Evolutionary conservation across 2,113 vertebrate species (phyloP).

Genomic region (Oncorhynchus kisutch): DNA sequence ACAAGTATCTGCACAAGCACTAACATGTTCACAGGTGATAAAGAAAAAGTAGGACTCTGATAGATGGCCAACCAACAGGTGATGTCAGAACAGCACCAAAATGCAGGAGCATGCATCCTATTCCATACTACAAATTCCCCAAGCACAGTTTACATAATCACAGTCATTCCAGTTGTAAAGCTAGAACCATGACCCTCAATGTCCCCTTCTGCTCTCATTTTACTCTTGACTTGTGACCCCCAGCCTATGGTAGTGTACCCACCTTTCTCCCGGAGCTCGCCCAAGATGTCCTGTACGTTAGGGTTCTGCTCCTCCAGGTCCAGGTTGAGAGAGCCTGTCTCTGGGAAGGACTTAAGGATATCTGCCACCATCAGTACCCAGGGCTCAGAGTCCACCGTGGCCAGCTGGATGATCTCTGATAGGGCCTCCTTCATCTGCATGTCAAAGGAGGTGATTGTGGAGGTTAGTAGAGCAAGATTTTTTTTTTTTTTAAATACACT

Average conservation of each 20-base stretch:
- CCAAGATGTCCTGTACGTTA: slow-evolving; percentile 95
- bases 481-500: too few relatives aligned
- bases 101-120: too few relatives aligned
- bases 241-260: not conserved
- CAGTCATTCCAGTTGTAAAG: too few relatives aligned
- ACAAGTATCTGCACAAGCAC: not conserved
- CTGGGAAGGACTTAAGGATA: slow-evolving; percentile 97
- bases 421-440: slow-evolving; percentile 93
- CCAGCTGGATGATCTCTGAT: slow-evolving; percentile 94
- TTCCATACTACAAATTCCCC: too few relatives aligned
- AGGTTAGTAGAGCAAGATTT: not conserved
- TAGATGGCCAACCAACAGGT: too few relatives aligned
- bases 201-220: too few relatives aligned
- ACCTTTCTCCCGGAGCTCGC: slow-evolving; percentile 97
- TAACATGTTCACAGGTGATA: not conserved
- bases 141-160: too few relatives aligned
- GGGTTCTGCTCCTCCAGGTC: slow-evolving; percentile 98
- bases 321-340: slow-evolving; percentile 93
- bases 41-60: not conserved
- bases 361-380: slow-evolving; percentile 99
- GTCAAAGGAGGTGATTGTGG: not conserved
- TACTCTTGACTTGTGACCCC: not conserved
- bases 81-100: too few relatives aligned
- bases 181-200: too few relatives aligned
- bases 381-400: slow-evolving; percentile 93